Evolutionary conservation across 1,140 invertebrate genomes (phyloP).

Genomic region (Atta colombica): DNA sequence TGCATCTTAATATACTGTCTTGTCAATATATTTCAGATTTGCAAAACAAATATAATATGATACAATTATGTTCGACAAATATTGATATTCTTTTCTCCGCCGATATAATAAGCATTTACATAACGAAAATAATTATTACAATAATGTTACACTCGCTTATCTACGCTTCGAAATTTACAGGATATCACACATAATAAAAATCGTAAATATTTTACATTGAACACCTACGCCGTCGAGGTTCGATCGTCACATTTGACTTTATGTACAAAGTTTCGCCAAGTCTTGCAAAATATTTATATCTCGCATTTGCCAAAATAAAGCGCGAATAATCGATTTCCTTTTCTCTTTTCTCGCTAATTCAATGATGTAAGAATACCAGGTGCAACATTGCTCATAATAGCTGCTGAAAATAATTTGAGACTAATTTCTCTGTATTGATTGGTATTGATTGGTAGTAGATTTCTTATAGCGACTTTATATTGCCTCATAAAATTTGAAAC

Average conservation of each 20-base stretch:
- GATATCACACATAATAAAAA: constrained; percentile 83
- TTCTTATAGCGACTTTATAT: no score
- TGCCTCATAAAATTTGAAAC: no score
- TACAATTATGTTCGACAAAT: constrained; percentile 75
- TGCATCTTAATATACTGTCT: constrained; percentile 72
- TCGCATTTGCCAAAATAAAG: constrained; percentile 34
- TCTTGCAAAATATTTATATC: constrained; percentile 18
- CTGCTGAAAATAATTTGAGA: no score
- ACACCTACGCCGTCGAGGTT: constrained; percentile 44
- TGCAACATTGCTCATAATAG: no score
- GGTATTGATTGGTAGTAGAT: no score
- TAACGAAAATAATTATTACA: constrained; percentile 78
- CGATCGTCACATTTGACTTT: neutral
- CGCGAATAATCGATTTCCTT: neutral
- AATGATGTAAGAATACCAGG: no score
- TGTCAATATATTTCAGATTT: constrained; percentile 82
- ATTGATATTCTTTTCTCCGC: constrained; percentile 58
- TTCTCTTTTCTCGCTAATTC: neutral
- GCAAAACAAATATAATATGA: constrained; percentile 83
- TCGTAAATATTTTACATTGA: constrained; percentile 79
- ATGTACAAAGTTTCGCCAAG: constrained; percentile 29
- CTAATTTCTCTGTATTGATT: no score
- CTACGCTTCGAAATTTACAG: constrained; percentile 79
- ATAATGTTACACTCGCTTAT: constrained; percentile 66
- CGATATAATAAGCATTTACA: constrained; percentile 79